Evolutionary conservation across 1,140 invertebrate species (phyloP).

Genomic region (Phthorimaea operculella): DNA sequence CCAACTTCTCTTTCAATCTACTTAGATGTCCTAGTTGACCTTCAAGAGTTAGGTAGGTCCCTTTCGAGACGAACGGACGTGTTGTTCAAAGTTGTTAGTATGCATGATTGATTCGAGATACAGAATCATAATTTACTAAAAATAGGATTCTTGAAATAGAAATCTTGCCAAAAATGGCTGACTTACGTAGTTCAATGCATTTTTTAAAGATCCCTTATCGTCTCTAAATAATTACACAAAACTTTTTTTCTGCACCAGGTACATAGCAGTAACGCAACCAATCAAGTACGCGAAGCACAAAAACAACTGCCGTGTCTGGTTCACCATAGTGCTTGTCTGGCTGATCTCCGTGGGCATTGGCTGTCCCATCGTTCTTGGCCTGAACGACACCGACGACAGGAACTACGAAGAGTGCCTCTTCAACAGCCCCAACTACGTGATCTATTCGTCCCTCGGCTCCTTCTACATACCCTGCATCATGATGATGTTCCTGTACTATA

Average conservation of each 20-base stretch:
- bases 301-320: conserved; percentile 93
- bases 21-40: no score
- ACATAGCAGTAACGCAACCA: conserved; percentile 98
- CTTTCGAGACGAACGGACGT: no score
- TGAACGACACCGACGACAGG: conserved; percentile 89
- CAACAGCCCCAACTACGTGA: conserved; percentile 98
- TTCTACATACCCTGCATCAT: conserved; percentile 99
- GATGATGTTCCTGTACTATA: conserved; percentile 99
- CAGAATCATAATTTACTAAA: no score
- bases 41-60: no score
- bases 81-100: no score
- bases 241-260: conserved; percentile 70
- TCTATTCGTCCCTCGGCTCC: conserved; percentile 96
- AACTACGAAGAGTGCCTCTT: conserved; percentile 88
- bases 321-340: conserved; percentile 97
- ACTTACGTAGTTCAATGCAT: no score
- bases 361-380: conserved; percentile 95
- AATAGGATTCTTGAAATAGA: no score
- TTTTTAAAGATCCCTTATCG: no score
- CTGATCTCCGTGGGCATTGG: conserved; percentile 93
- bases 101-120: no score
- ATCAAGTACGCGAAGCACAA: conserved; percentile 99
- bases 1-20: background rate
- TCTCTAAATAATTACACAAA: no score
- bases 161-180: no score